Percentiles rank a stretch among this genome's conserved stretches.
Conservation (phyloP, 2,113 vertebrate genomes). For the Grus americana region DNA sequence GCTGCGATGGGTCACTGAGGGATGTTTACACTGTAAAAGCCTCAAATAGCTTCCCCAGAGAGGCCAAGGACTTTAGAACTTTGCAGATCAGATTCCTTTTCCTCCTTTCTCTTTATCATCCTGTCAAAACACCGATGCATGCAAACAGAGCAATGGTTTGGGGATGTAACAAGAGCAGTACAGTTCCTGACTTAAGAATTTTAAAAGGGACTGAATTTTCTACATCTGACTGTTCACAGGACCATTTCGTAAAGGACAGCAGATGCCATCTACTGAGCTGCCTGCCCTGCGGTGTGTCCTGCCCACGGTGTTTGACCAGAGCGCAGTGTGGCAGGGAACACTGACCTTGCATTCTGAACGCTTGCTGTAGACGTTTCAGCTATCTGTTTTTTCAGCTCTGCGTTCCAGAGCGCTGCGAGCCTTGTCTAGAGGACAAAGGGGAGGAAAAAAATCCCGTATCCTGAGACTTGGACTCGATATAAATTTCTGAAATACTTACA, state of each 20-base stretch:
- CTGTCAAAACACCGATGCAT: rapidly evolving
- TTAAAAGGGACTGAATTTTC: background rate
- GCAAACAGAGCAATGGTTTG: background rate
- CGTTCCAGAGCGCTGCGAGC: background rate
- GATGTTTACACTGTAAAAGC: background rate
- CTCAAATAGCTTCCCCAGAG: background rate
- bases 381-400: background rate
- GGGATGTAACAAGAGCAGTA: background rate
- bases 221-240: background rate
- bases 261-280: background rate
- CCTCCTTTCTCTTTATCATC: background rate
- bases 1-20: background rate
- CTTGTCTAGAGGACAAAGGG: background rate
- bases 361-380: background rate
- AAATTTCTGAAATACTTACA: background rate
- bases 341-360: background rate
- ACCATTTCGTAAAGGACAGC: background rate
- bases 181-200: background rate
- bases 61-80: background rate
- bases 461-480: background rate
- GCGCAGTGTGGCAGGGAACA: rapidly evolving
- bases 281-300: background rate
- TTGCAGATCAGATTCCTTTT: background rate
- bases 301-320: background rate
- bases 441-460: background rate